phyloP scores from a whole-genome alignment of 37 sponge, comb jelly and placozoan genomes.

The Mnemiopsis leidyi region DNA sequence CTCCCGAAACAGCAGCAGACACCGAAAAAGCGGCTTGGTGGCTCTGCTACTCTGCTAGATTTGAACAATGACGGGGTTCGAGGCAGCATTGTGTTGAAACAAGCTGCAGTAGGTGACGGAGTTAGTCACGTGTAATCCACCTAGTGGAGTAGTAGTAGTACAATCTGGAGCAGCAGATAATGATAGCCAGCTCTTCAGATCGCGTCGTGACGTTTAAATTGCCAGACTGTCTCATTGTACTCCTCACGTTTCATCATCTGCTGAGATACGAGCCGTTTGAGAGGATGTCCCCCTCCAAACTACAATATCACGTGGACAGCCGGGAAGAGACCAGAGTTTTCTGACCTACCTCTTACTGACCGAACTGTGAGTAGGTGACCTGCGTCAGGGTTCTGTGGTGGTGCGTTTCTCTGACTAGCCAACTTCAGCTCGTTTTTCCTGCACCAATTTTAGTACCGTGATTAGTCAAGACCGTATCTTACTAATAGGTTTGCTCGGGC shows the following conservation, averaged over 20 bases:
- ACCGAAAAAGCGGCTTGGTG: not conserved
- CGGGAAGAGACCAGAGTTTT: not conserved
- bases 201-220: not conserved
- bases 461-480: too few species aligned
- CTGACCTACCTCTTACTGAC: not conserved
- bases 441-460: too few species aligned
- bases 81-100: not conserved
- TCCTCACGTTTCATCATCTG: not conserved
- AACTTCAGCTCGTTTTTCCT: too few species aligned
- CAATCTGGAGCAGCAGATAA: not conserved
- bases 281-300: not conserved
- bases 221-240: not conserved
- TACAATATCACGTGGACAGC: not conserved
- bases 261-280: not conserved
- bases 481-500: too few species aligned
- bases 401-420: too few species aligned
- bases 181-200: not conserved
- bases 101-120: not conserved
- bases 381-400: too few species aligned
- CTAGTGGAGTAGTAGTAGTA: not conserved
- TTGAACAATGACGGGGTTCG: not conserved
- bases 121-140: not conserved
- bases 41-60: too few species aligned
- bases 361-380: too few species aligned
- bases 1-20: not conserved